A percentile compares a stretch with the other conserved stretches of the same genome.
phyloP scores from a whole-genome alignment of 1,140 invertebrate species.

The Brachionus asplanchnoidis region DNA sequence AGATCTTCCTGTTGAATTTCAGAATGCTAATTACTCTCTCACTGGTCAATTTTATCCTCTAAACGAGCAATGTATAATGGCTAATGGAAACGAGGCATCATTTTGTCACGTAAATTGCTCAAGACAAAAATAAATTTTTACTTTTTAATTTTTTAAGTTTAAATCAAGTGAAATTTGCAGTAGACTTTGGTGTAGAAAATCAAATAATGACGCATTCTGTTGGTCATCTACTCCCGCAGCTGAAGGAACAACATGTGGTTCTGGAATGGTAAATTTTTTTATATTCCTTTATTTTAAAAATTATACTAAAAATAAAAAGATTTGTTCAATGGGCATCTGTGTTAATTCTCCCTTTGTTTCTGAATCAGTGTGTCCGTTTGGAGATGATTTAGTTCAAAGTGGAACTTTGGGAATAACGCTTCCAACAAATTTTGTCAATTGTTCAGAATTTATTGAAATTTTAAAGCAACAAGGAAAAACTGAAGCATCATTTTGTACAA shows the following conservation, averaged over 20 bases:
- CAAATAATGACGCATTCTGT: neutral
- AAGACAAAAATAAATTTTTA: neutral
- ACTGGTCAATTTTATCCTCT: neutral
- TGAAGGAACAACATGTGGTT: slow-evolving; percentile 23
- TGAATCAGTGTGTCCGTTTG: neutral
- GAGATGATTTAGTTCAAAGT: neutral
- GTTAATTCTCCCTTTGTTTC: neutral
- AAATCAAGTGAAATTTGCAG: neutral
- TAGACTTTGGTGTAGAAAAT: slow-evolving; percentile 6
- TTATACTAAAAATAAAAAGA: neutral
- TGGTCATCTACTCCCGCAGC: neutral
- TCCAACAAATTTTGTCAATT: neutral
- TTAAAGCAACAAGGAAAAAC: neutral
- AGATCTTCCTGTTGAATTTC: neutral
- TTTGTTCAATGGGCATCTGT: neutral
- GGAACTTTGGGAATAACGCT: neutral
- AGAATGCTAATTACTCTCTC: neutral
- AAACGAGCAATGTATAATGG: slow-evolving; percentile 27
- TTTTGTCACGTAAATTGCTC: neutral
- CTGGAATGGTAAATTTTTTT: neutral
- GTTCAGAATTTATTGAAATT: neutral
- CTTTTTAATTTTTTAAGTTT: neutral
- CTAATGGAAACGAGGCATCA: neutral
- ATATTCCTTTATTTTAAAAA: neutral
- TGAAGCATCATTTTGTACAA: neutral